Base-by-base conservation (phyloP, 2,113 vertebrate species). In the Glaucomys volans region DNA sequence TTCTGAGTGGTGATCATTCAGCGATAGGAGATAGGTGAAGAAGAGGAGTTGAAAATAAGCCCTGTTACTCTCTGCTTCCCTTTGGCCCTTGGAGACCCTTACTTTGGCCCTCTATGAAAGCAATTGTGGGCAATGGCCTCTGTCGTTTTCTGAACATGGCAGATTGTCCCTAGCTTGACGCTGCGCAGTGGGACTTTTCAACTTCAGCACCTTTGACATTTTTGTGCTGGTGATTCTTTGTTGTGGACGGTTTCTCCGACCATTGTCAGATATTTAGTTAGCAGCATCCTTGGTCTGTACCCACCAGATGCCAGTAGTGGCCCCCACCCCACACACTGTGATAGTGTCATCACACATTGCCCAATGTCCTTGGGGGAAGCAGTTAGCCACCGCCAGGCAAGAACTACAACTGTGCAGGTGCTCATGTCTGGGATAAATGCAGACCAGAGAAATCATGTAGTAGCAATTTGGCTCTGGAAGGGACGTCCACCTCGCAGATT, bases 191-290 rank as follows among this genome's bases (percentile, higher is more conserved):
- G 42, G 32, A 69, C 30, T 87, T 80, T 37, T 47, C 50, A 42
- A 1, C 26, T 44, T 42, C 5, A 1, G 37, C 37, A 2, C 7
- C 11, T 0, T 7, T 26, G 28, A 50, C 8, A 35, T 7, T 50
- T 62, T 35, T 72, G 74, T 14, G n/a, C 57, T 8, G 82, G 13
- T 28, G 59, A 4, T 6, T 84, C 40, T 80, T 85, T 37, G 57
- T 22, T 14, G 12, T 3, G 12, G 20, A 72, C 6, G n/a, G 22
- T 37, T n/a, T 4, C 71, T 26, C 22, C 42, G 74, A 47, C 18
- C 22, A 0, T 8, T 4, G 2, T 30, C 20, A 42, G 20, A 6
- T 62, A 14, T 44, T 47, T 9, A 16, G 30, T 91, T 67, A 76
- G 22, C 72, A 30, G 50, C 22, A 16, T 47, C 62, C 24, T 71